phyloP scores from a whole-genome alignment of 2,888 invertebrate genomes.

The Chrysina gloriosa region DNA sequence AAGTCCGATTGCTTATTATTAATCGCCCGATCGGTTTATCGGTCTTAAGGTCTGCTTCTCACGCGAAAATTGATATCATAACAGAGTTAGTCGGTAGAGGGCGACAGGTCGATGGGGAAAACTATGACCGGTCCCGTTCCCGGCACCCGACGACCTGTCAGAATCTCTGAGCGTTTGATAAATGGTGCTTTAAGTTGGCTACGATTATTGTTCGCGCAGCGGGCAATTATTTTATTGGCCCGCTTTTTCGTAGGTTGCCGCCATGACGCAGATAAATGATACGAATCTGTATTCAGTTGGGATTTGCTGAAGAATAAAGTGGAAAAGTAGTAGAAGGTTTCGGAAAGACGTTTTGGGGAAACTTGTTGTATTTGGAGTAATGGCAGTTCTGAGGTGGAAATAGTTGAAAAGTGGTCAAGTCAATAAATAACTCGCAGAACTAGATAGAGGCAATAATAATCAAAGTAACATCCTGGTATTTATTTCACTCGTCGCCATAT shows the following conservation, averaged over 20 bases:
- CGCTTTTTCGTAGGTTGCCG: slow-evolving; percentile 6
- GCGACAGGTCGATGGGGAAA: slow-evolving; percentile 42
- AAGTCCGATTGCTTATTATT: slow-evolving; percentile 57
- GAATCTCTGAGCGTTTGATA: slow-evolving; percentile 52
- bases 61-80: slow-evolving; percentile 52
- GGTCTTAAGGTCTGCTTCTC: slow-evolving; percentile 51
- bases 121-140: neutral
- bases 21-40: slow-evolving; percentile 60
- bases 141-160: slow-evolving; percentile 44
- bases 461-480: too few relatives aligned
- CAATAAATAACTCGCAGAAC: too few relatives aligned
- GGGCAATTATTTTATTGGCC: slow-evolving; percentile 40
- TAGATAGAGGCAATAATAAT: too few relatives aligned
- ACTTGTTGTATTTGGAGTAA: too few relatives aligned
- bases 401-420: too few relatives aligned
- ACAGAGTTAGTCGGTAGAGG: slow-evolving; percentile 48
- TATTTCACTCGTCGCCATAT: too few relatives aligned
- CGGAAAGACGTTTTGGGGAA: too few relatives aligned
- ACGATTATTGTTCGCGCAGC: slow-evolving; percentile 41
- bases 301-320: neutral
- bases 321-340: neutral
- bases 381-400: too few relatives aligned
- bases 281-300: neutral
- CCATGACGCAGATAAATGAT: slow-evolving; percentile 33
- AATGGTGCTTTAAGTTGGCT: slow-evolving; percentile 49